Evolutionary conservation across 2,888 invertebrate species (phyloP).

Genomic region (Eupithecia centaureata): DNA sequence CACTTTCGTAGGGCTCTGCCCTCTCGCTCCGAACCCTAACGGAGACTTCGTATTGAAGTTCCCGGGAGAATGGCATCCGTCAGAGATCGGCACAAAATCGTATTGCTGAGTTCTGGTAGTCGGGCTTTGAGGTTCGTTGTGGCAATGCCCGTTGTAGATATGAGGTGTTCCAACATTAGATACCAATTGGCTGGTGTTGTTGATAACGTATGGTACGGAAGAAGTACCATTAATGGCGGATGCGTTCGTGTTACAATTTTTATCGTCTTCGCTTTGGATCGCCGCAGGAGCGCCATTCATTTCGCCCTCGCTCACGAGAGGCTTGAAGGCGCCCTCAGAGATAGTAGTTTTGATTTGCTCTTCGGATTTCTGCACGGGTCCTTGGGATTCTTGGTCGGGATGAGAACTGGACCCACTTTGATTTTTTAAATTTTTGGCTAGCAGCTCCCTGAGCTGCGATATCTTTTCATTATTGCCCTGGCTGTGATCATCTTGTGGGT

Average conservation of each 20-base stretch:
- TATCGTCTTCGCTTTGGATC: conserved; percentile 54
- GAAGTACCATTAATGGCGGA: conserved; percentile 64
- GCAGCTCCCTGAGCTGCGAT: conserved; percentile 88
- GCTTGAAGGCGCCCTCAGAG: conserved; percentile 69
- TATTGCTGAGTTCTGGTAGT: conserved; percentile 91
- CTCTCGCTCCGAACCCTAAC: conserved; percentile 67
- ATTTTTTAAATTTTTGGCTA: conserved; percentile 86
- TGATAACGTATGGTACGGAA: conserved; percentile 52
- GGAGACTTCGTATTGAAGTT: conserved; percentile 78
- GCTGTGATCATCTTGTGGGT: conserved; percentile 78
- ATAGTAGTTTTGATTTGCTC: conserved; percentile 59
- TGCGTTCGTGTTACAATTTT: conserved; percentile 57
- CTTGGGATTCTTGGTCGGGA: conserved; percentile 56
- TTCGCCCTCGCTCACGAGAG: conserved; percentile 54
- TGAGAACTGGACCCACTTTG: conserved; percentile 69
- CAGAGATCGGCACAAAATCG: conserved; percentile 94
- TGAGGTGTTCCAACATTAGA: conserved; percentile 56
- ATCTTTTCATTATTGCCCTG: conserved; percentile 86
- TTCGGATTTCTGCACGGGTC: conserved; percentile 53
- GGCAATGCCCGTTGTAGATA: conserved; percentile 70
- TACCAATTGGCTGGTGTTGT: conserved; percentile 53
- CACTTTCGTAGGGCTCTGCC: conserved; percentile 70
- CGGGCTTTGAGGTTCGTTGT: conserved; percentile 88
- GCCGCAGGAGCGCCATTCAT: conserved; percentile 55
- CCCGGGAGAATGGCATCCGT: conserved; percentile 87